These are phyloP conservation scores for Nymphalis polychloros DNA, from an alignment of 2,888 invertebrate species.

Conservation along the genomic window DNA sequence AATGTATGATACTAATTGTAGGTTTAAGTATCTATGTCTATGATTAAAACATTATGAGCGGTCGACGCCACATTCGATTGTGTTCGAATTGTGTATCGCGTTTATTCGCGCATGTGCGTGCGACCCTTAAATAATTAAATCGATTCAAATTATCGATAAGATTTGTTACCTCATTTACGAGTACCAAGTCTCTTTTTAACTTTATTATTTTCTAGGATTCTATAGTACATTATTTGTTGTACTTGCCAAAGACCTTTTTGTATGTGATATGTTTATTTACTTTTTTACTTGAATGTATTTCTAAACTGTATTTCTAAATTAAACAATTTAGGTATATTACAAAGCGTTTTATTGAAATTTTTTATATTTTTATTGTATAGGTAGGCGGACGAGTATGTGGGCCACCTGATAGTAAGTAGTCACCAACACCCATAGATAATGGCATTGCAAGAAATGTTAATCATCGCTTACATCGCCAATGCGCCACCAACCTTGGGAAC, in stretches of 20 bases:
- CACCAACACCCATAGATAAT: no score
- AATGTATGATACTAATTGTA: no score
- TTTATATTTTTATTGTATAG: no score
- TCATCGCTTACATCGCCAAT: no score
- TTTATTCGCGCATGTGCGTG: background rate
- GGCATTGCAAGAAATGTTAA: no score
- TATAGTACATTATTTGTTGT: conserved; percentile 55
- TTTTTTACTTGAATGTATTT: conserved; percentile 64
- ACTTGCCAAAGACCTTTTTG: conserved; percentile 80
- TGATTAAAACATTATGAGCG: background rate
- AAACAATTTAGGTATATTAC: conserved; percentile 45
- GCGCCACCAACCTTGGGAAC: no score
- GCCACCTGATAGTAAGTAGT: no score
- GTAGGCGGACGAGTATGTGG: no score
- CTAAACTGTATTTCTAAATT: conserved; percentile 60
- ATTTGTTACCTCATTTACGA: conserved; percentile 25
- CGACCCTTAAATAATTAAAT: background rate
- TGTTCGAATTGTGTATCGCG: no score
- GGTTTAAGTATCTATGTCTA: no score
- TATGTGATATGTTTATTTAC: conserved; percentile 74
- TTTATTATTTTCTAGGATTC: conserved; percentile 12
- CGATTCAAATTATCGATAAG: background rate
- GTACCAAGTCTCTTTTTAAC: conserved; percentile 3
- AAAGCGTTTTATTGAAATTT: conserved; percentile 1
- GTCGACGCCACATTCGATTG: background rate